Percentiles rank a stretch among this genome's conserved stretches.
These are phyloP conservation scores for Ariolimax columbianus DNA, from an alignment of 2,888 invertebrate genomes.

Conservation along the genomic window DNA sequence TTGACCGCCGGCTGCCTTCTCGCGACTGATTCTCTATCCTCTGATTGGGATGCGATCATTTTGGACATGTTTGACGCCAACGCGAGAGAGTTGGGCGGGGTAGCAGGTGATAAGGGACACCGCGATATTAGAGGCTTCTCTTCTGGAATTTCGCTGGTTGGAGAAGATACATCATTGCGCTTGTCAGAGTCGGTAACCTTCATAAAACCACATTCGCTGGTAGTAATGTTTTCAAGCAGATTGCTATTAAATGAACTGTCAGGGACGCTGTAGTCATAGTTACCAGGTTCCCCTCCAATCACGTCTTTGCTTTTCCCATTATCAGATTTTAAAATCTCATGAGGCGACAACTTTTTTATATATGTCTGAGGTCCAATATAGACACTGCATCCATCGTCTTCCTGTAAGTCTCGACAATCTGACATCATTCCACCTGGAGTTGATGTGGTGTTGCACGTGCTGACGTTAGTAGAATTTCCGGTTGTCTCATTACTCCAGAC, in stretches of 20 bases:
- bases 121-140: constrained; percentile 28
- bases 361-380: constrained; percentile 6
- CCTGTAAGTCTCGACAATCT: not conserved
- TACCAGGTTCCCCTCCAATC: not conserved
- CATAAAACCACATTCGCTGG: not conserved
- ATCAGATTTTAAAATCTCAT: not conserved
- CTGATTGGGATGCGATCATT: too few species aligned
- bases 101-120: not conserved
- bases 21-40: not conserved
- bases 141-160: not conserved
- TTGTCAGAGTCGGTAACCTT: not conserved
- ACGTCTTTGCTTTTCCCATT: not conserved
- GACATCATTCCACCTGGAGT: not conserved
- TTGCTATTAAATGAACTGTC: not conserved
- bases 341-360: not conserved
- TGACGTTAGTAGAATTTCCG: not conserved
- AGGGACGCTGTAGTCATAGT: not conserved
- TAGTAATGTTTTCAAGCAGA: not conserved
- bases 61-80: not conserved
- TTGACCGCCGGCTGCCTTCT: not conserved
- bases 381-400: constrained; percentile 14
- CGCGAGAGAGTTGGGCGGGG: constrained; percentile 31
- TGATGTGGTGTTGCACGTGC: constrained; percentile 1
- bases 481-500: constrained; percentile 42
- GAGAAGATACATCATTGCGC: not conserved